Evolutionary conservation across 2,888 invertebrate species (phyloP).

Genomic region (Agrochola lychnidis): DNA sequence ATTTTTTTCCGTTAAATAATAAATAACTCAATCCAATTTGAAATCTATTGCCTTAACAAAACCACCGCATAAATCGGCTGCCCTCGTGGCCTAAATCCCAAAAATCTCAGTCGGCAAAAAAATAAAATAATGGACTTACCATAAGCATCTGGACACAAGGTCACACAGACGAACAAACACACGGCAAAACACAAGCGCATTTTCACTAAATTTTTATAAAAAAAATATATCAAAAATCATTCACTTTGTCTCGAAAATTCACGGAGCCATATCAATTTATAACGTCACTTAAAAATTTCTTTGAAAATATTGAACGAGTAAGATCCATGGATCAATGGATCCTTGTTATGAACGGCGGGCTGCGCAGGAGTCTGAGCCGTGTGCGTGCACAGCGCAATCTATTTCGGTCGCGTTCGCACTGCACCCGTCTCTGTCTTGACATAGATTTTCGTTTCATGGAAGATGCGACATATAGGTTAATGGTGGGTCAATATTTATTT

Average conservation of each 20-base stretch:
- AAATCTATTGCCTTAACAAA: not conserved
- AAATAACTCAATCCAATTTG: not conserved
- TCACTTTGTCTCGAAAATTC: conserved; percentile 47
- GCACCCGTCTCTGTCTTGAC: conserved; percentile 82
- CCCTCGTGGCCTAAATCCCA: not conserved
- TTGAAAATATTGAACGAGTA: conserved; percentile 47
- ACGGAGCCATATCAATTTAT: conserved; percentile 65
- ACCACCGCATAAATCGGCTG: not conserved
- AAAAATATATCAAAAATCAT: conserved; percentile 37
- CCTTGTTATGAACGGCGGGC: conserved; percentile 72
- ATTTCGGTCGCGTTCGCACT: conserved; percentile 84
- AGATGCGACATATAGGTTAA: conserved; percentile 62
- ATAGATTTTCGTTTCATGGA: conserved; percentile 74
- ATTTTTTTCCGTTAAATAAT: not conserved
- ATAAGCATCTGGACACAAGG: conserved; percentile 67
- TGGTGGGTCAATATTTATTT: conserved; percentile 1
- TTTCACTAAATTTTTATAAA: conserved; percentile 65
- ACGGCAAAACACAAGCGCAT: conserved; percentile 70
- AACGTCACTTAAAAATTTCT: conserved; percentile 27
- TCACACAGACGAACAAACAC: conserved; percentile 67
- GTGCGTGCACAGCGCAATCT: conserved; percentile 82
- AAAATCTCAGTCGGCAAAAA: not conserved
- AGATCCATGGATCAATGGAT: conserved; percentile 74
- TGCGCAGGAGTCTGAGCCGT: conserved; percentile 79
- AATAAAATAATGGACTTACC: conserved; percentile 66